Evolutionary conservation across 30 jellyfish, hydroid and myxozoan genomes (phyloP), one percentile per base, ranked within the genome.

Genomic region (Aurelia coerulea): DNA sequence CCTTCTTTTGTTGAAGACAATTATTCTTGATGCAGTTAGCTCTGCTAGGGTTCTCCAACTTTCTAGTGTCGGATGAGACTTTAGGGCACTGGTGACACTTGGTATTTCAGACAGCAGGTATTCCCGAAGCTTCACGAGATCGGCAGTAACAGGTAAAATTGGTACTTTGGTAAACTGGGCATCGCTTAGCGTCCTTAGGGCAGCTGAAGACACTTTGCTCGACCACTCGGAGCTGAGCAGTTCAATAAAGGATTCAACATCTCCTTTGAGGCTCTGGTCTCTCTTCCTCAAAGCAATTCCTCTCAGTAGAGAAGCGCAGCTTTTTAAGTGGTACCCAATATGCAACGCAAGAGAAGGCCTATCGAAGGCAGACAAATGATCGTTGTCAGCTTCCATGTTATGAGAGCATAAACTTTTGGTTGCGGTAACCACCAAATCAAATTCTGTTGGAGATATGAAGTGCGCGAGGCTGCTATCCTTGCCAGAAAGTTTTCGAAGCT

Each of bases 41-140:
- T 83, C 92, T 15, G 87, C 72, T 5, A 69, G 77, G 60, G 50
- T 31, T 65, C 87, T 85, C 94, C 94, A 85, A 19, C 14, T 54
- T 7, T 74, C 75, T 19, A 85, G 89, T 17, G 32, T 15, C 16
- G 62, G 73, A 39, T 73, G 50, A 42, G 31, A 49, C 17, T 29
- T 15, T 17, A 85, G 66, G 19, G 46, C 53, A 42, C 62, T 50
- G 6, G 85, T 83, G 13, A 42, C 52, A 33, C 31, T 37, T 19
- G 80, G 85, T 17, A 83, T 49, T 73, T 83, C 86, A 29, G 58
- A 49, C n/a, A 67, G 71, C 50, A 83, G 76, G 67, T 68, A 72
- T 23, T 56, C 65, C 49, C 87, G 11, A 10, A 70, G 64, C 42
- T 68, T 69, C 79, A 83, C 41, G 52, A 83, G 86, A 64, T 83